Conservation (phyloP, 92 coral and sea anemone species). For the Umimayanthus kanabou region DNA sequence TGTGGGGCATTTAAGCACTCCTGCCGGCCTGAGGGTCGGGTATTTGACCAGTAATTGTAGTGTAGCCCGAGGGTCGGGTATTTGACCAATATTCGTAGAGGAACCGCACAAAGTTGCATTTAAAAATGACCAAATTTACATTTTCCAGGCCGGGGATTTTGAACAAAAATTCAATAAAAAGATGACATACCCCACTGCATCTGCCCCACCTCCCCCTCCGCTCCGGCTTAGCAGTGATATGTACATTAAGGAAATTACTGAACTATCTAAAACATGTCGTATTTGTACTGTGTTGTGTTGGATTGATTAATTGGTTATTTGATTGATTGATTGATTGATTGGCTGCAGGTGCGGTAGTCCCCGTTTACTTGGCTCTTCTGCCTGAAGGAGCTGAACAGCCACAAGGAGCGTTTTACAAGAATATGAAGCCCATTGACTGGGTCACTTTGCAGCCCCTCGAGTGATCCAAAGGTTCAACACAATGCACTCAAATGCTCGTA, state of each 20-base stretch:
- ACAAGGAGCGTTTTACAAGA: slow-evolving; percentile 67
- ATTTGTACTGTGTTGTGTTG: not conserved
- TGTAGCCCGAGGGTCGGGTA: too few species aligned
- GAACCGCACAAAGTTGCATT: too few species aligned
- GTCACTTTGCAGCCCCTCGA: slow-evolving; percentile 30
- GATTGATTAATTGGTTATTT: too few species aligned
- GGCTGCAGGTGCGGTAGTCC: slow-evolving; percentile 67
- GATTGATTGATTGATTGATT: not conserved
- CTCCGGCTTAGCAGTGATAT: not conserved
- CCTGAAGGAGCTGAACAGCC: slow-evolving; percentile 66
- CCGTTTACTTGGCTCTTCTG: slow-evolving; percentile 66
- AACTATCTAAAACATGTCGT: too few species aligned
- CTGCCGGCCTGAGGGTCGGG: too few species aligned
- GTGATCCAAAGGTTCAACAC: not conserved
- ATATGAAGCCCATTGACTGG: slow-evolving; percentile 65
- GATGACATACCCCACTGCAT: not conserved
- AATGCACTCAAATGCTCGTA: too few species aligned
- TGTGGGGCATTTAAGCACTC: too few species aligned
- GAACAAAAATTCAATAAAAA: too few species aligned
- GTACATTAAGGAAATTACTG: not conserved
- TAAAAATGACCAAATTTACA: too few species aligned
- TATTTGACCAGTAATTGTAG: too few species aligned
- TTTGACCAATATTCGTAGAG: too few species aligned
- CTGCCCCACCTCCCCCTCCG: not conserved
- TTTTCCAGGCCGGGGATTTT: too few species aligned